Percentiles rank a stretch among this genome's conserved stretches.
Evolutionary conservation across 1,140 invertebrate species (phyloP).

Genomic region (Pararge aegeria): DNA sequence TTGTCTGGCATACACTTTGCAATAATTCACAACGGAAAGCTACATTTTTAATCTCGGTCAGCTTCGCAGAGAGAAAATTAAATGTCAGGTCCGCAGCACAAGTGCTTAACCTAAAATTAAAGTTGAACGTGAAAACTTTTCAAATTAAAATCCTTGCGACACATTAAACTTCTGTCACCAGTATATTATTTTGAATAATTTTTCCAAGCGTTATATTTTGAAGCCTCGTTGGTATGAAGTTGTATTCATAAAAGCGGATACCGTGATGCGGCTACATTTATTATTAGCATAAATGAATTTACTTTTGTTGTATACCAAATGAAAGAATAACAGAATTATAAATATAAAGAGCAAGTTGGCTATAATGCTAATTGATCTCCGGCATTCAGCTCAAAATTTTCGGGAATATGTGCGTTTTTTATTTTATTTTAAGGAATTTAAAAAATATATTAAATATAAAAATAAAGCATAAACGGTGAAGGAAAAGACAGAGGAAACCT

Average conservation of each 20-base stretch:
- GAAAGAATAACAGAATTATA: too few species aligned
- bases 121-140: conserved; percentile 17
- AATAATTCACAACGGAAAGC: conserved; percentile 2
- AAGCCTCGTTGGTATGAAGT: background rate
- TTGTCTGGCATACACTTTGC: background rate
- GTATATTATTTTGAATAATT: conserved; percentile 6
- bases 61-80: conserved; percentile 20
- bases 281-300: too few species aligned
- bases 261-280: background rate
- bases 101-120: conserved; percentile 27
- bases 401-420: too few species aligned
- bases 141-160: conserved; percentile 23
- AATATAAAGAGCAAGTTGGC: too few species aligned
- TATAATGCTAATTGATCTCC: too few species aligned
- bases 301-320: too few species aligned
- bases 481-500: too few species aligned
- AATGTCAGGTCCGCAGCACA: conserved; percentile 20
- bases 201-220: conserved; percentile 8
- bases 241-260: background rate
- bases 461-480: too few species aligned
- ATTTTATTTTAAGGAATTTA: too few species aligned
- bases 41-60: conserved; percentile 11
- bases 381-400: too few species aligned
- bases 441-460: too few species aligned
- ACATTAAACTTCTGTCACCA: conserved; percentile 11